Evolutionary conservation across 2,797 vertebrate genomes (phyloP).

Genomic region (Hippocampus kuda): DNA sequence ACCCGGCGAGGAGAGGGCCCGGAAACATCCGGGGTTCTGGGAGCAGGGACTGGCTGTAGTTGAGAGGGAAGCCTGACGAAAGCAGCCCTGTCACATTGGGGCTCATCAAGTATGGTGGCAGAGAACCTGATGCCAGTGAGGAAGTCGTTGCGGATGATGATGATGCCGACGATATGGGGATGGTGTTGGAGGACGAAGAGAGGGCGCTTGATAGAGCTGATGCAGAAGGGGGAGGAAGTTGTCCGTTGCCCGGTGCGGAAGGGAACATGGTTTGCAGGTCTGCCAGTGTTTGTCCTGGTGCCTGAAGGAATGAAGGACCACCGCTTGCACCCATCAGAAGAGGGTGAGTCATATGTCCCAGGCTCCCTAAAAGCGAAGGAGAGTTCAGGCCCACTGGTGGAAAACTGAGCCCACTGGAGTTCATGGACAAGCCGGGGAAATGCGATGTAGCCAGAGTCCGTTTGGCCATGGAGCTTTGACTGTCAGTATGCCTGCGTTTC

Average conservation of each 20-base stretch:
- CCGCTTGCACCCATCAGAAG: constrained; percentile 78
- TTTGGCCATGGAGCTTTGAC: constrained; percentile 71
- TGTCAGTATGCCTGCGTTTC: constrained; percentile 78
- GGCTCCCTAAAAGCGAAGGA: constrained; percentile 70
- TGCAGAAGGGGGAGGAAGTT: constrained; percentile 75
- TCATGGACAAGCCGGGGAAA: constrained; percentile 70
- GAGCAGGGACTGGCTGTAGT: constrained; percentile 84
- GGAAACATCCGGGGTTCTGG: constrained; percentile 86
- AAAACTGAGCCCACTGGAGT: constrained; percentile 73
- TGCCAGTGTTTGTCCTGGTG: constrained; percentile 77
- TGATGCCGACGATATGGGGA: constrained; percentile 69
- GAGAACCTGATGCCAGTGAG: constrained; percentile 74
- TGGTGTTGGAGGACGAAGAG: constrained; percentile 67
- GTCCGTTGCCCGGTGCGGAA: constrained; percentile 69
- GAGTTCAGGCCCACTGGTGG: constrained; percentile 80
- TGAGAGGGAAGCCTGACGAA: constrained; percentile 77
- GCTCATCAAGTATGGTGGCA: constrained; percentile 86
- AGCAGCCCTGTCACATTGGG: constrained; percentile 83
- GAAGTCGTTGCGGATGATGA: constrained; percentile 61
- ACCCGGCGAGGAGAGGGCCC: constrained; percentile 68
- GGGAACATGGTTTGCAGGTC: constrained; percentile 90
- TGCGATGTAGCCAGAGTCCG: constrained; percentile 67
- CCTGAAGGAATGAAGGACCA: constrained; percentile 82
- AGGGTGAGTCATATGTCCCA: constrained; percentile 81
- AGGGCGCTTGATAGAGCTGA: constrained; percentile 57